Percentiles rank a stretch among this genome's conserved stretches.
These are phyloP conservation scores for Pseudomyrmex concolor DNA, from an alignment of 1,140 invertebrate genomes.

Conservation along the genomic window DNA sequence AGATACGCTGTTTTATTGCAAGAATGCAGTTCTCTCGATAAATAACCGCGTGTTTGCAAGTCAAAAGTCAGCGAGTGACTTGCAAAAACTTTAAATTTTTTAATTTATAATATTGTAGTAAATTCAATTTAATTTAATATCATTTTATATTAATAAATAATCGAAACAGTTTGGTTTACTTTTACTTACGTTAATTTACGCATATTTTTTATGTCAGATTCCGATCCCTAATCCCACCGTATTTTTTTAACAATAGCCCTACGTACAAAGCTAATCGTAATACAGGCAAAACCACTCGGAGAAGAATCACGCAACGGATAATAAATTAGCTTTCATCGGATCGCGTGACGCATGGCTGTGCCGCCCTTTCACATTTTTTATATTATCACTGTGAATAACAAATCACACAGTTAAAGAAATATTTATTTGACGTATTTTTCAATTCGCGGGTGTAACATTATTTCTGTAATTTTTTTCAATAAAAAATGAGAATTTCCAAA, in stretches of 20 bases:
- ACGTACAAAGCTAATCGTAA: neutral
- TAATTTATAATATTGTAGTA: too few relatives aligned
- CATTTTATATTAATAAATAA: too few relatives aligned
- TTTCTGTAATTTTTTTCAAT: neutral
- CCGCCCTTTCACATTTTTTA: neutral
- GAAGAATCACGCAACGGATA: slow-evolving; percentile 32
- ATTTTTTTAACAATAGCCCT: neutral
- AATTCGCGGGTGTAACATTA: neutral
- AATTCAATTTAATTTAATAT: too few relatives aligned
- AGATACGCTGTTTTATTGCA: too few relatives aligned
- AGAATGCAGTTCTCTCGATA: too few relatives aligned
- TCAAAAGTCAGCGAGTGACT: too few relatives aligned
- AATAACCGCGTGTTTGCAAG: too few relatives aligned
- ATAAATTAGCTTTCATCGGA: slow-evolving; percentile 32
- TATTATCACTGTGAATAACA: neutral
- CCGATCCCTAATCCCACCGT: neutral
- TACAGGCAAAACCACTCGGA: neutral
- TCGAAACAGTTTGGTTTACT: too few relatives aligned
- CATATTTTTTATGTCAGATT: neutral
- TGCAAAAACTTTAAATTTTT: too few relatives aligned
- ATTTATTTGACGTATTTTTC: neutral
- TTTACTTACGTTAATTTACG: too few relatives aligned
- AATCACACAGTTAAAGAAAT: neutral
- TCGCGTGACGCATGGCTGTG: slow-evolving; percentile 7
- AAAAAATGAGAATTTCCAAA: neutral